phyloP scores from a whole-genome alignment of 2,888 invertebrate species.

The Athripsodes cinereus region DNA sequence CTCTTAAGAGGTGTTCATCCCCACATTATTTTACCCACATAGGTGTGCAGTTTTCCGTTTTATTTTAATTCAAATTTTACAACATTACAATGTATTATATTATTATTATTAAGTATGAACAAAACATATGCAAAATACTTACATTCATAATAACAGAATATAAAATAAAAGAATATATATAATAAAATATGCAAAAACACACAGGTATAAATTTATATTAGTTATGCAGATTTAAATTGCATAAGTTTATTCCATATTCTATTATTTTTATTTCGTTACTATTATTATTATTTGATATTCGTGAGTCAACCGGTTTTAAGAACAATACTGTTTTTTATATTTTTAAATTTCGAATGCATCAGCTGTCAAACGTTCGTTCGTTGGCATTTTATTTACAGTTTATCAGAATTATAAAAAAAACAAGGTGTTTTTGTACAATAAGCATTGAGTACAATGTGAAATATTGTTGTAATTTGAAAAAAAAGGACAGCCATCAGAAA shows the following conservation, averaged over 20 bases:
- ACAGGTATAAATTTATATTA: constrained; percentile 24
- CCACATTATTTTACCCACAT: not conserved
- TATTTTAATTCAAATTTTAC: constrained; percentile 24
- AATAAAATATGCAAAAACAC: constrained; percentile 14
- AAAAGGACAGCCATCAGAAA: no score
- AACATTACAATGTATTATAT: not conserved
- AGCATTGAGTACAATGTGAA: no score
- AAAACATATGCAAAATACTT: constrained; percentile 18
- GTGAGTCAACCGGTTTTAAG: constrained; percentile 21
- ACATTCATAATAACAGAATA: no score
- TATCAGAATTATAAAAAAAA: no score
- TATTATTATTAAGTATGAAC: constrained; percentile 10
- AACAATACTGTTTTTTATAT: constrained; percentile 21
- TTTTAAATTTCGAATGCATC: not conserved
- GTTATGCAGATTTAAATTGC: constrained; percentile 23
- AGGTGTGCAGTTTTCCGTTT: constrained; percentile 17
- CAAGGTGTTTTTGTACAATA: no score
- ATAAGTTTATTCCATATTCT: constrained; percentile 10
- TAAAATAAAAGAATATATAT: constrained; percentile 1
- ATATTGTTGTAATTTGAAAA: no score
- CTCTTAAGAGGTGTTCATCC: constrained; percentile 1
- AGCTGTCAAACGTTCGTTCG: no score
- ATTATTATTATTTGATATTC: constrained; percentile 4
- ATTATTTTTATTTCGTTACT: constrained; percentile 4
- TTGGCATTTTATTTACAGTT: no score